These are phyloP conservation scores for Setophaga coronata DNA, from an alignment of 2,113 vertebrate species.

Conservation along the genomic window DNA sequence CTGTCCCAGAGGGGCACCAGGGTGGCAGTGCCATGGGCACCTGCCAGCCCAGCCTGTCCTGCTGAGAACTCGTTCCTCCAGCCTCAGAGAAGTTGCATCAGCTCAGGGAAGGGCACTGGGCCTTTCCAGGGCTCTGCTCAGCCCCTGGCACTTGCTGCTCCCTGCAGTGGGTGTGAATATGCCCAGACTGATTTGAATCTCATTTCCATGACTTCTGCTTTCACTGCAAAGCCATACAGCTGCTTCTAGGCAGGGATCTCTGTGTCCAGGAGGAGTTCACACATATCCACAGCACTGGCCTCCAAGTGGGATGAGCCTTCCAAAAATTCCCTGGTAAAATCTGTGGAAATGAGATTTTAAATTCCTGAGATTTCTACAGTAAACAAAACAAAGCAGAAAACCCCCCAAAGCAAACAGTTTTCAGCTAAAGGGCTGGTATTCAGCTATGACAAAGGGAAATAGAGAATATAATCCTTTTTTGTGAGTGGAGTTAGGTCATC, in stretches of 20 bases:
- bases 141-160: not conserved
- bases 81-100: not conserved
- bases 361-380: constrained; percentile 2
- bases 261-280: not conserved
- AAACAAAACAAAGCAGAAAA: not conserved
- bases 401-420: not conserved
- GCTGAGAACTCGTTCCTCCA: not conserved
- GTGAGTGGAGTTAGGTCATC: constrained; percentile 54
- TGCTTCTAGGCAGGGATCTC: not conserved
- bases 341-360: not conserved
- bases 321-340: not conserved
- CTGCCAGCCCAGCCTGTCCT: not conserved
- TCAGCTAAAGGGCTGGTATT: not conserved
- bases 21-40: fast-evolving
- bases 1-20: fast-evolving
- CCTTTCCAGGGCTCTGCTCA: not conserved
- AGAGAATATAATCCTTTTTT: not conserved
- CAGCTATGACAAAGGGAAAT: not conserved
- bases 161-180: not conserved
- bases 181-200: not conserved
- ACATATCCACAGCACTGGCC: not conserved
- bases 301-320: not conserved
- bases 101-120: fast-evolving
- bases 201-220: not conserved
- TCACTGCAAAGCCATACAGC: not conserved